Evolutionary conservation across 2,888 invertebrate genomes (phyloP).

Genomic region (Eustalomyia histrio): DNA sequence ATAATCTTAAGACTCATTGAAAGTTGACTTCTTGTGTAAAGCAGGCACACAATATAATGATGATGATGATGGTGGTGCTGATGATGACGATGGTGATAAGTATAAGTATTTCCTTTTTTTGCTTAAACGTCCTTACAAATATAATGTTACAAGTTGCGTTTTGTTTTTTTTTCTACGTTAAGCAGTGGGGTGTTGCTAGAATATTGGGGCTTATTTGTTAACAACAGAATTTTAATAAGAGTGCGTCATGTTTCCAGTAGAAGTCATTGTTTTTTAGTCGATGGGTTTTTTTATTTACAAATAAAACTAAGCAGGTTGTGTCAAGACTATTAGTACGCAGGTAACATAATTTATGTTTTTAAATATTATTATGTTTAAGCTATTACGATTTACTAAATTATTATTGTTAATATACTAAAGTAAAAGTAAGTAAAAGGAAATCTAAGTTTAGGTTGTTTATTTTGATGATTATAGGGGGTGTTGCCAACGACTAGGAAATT

Average conservation of each 20-base stretch:
- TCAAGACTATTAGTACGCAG: constrained; percentile 28
- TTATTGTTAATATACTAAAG: no score
- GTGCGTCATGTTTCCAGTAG: background rate
- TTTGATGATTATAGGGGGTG: no score
- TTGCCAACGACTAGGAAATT: no score
- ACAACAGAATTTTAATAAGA: constrained; percentile 1
- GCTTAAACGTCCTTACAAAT: constrained; percentile 16
- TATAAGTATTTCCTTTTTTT: constrained; percentile 8
- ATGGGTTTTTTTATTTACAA: constrained; percentile 23
- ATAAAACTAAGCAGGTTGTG: constrained; percentile 12
- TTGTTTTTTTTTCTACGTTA: background rate
- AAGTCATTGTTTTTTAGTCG: background rate
- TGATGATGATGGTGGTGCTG: constrained; percentile 9
- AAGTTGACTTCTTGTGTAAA: constrained; percentile 47
- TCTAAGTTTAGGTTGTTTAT: no score
- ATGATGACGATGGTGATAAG: constrained; percentile 24
- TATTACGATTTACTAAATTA: constrained; percentile 8
- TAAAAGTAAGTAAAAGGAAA: no score
- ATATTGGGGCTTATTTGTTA: constrained; percentile 20
- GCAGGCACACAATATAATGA: constrained; percentile 1
- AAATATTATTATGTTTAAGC: constrained; percentile 27
- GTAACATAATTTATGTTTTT: constrained; percentile 9
- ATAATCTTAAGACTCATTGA: constrained; percentile 47
- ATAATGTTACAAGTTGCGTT: background rate
- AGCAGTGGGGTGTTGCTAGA: background rate